Evolutionary conservation across 2,113 vertebrate species (phyloP).

Genomic region (Chrysemys picta): DNA sequence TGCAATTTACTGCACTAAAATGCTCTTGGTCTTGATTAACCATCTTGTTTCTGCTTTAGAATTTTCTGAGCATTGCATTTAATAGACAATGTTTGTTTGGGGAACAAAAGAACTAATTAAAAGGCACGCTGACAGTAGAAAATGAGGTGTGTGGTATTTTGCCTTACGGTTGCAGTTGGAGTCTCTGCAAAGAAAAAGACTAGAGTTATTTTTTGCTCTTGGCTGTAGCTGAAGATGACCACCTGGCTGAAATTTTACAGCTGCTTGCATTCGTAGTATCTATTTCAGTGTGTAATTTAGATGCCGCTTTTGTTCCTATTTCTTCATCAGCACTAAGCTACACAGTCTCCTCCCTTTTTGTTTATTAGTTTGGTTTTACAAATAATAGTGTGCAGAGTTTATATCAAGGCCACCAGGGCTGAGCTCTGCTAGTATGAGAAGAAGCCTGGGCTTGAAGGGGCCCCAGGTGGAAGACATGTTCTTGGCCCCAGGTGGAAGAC

Average conservation of each 20-base stretch:
- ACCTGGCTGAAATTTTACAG: conserved; percentile 56
- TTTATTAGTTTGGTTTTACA: background rate
- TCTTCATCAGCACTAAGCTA: background rate
- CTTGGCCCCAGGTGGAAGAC: background rate
- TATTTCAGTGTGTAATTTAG: conserved; percentile 37
- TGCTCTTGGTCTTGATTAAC: background rate
- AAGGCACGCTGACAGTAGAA: background rate
- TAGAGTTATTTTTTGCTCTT: conserved; percentile 25
- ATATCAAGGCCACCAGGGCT: conserved; percentile 19
- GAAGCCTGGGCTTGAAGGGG: background rate
- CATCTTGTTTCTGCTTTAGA: rapidly evolving
- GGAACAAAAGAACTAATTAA: conserved; percentile 41
- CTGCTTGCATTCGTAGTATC: conserved; percentile 50
- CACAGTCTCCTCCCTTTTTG: background rate
- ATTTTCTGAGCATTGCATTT: conserved; percentile 4
- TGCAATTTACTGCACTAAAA: background rate
- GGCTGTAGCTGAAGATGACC: conserved; percentile 51
- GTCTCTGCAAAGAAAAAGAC: conserved; percentile 18
- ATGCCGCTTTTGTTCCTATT: conserved; percentile 33
- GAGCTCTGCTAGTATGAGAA: background rate
- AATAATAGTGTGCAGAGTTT: background rate
- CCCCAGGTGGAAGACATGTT: background rate
- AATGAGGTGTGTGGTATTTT: background rate
- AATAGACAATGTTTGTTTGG: conserved; percentile 23
- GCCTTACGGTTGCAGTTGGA: conserved; percentile 44